These are phyloP conservation scores for Pyxicephalus adspersus DNA, from an alignment of 2,113 vertebrate genomes.

Conservation along the genomic window DNA sequence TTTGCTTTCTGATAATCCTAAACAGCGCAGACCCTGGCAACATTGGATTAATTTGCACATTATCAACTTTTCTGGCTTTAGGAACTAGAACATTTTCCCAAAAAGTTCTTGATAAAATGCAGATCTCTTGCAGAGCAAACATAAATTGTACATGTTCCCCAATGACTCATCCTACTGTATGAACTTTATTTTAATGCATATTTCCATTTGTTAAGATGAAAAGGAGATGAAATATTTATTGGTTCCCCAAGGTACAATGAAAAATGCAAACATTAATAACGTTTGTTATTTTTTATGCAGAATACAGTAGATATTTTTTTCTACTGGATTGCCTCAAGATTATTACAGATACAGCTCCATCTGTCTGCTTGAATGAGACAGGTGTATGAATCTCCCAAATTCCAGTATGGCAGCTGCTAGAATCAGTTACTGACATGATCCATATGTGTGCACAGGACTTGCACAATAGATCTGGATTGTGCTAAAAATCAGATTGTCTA, in stretches of 20 bases:
- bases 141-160: neutral
- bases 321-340: neutral
- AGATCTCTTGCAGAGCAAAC: neutral
- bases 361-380: neutral
- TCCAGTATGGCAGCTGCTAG: neutral
- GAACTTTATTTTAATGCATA: neutral
- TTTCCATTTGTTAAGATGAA: neutral
- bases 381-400: neutral
- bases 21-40: too few species aligned
- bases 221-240: conserved; percentile 1
- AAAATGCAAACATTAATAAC: neutral
- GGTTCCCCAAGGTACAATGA: neutral
- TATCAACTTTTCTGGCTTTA: too few species aligned
- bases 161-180: neutral
- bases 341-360: conserved; percentile 1
- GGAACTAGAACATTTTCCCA: too few species aligned
- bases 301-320: neutral
- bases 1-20: too few species aligned
- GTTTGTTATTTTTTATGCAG: conserved; percentile 4
- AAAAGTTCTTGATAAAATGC: too few species aligned
- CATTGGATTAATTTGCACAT: too few species aligned
- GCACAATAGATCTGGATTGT: neutral
- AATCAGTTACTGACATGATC: neutral
- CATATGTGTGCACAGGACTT: neutral
- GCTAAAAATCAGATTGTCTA: neutral